Base-by-base conservation (phyloP, 2,797 vertebrate species). In the Chelidonichthys spinosus region DNA sequence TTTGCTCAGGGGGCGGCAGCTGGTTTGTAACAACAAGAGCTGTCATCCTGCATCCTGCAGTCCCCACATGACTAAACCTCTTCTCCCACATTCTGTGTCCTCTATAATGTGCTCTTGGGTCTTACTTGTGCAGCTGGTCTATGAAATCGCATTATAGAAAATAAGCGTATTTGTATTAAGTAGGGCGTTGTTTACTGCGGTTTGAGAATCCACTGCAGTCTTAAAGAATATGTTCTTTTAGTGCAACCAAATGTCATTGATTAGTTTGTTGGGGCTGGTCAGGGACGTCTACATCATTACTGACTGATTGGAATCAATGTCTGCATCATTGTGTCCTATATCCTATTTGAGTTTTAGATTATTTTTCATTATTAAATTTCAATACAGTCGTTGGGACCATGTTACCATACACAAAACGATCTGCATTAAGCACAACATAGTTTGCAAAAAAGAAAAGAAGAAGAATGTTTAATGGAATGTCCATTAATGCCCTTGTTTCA, bases 21-120 rank as follows among this genome's bases (percentile, higher is more conserved):
- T 76, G 74, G 10, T 74, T 66, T 50, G 35, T 50, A 63, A 55
- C 56, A 71, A 85, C 73, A 76, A 77, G 65, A 74, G 15, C 66
- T 15, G 66, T 37, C 47, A 70, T 56, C 44, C 63, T 35, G 70
- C 47, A 70, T 56, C 44, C 63, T 35, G 70, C 54, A 42, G 62
- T 67, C 37, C 2, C 47, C 79, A 70, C 70, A 85, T 83, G 52
- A 81, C 72, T 39, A n/a, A 63, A 43, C 25, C 0, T n/a, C 33
- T 33, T 53, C 46, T 5, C 9, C 11, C 36, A 60, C 60, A 66
- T 75, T 74, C 72, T 44, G 1, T 56, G 50, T 61, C 63, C 18
- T 71, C 17, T 15, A 54, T 61, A 62, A n/a, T 39, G 4, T 37
- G 11, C 54, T 80, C 11, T 52, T 6, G 33, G 25, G 18, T 53